These are phyloP conservation scores for Volucella inflata DNA, from an alignment of 2,888 invertebrate genomes.

Conservation along the genomic window DNA sequence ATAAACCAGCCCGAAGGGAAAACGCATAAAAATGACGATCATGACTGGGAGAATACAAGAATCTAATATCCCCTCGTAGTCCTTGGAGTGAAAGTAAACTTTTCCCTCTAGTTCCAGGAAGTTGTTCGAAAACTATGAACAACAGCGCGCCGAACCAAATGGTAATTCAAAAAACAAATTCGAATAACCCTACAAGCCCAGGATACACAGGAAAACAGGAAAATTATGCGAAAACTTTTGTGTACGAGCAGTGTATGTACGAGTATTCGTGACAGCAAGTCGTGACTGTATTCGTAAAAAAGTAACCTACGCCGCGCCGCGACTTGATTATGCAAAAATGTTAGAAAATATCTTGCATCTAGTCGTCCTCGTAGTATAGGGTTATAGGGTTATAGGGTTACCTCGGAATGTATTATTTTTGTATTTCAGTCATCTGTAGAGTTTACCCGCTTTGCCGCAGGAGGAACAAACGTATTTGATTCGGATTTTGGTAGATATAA, in stretches of 20 bases:
- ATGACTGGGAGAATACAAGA: conserved; percentile 61
- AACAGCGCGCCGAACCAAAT: conserved; percentile 42
- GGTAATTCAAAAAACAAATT: conserved; percentile 27
- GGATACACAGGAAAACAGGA: conserved; percentile 55
- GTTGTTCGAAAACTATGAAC: conserved; percentile 71
- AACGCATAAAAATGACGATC: conserved; percentile 72
- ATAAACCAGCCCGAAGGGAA: conserved; percentile 16
- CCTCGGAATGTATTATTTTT: conserved; percentile 54
- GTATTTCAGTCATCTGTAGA: conserved; percentile 32
- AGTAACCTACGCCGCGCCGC: conserved; percentile 69
- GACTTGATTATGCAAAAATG: conserved; percentile 70
- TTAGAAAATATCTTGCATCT: conserved; percentile 61
- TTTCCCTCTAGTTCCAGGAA: conserved; percentile 42
- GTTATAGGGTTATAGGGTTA: conserved; percentile 37
- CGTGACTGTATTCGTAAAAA: conserved; percentile 55
- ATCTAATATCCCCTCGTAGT: conserved; percentile 65
- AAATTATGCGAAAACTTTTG: conserved; percentile 73
- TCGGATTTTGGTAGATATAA: neutral
- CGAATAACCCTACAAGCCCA: neutral
- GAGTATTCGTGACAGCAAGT: too few species aligned
- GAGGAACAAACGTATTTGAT: conserved; percentile 46
- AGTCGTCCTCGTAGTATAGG: neutral
- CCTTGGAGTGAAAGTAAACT: conserved; percentile 61
- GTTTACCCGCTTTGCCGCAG: neutral
- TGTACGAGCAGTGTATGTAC: conserved; percentile 35